These are phyloP conservation scores for Macrosteles quadrilineatus DNA, from an alignment of 1,140 invertebrate genomes.

Conservation along the genomic window DNA sequence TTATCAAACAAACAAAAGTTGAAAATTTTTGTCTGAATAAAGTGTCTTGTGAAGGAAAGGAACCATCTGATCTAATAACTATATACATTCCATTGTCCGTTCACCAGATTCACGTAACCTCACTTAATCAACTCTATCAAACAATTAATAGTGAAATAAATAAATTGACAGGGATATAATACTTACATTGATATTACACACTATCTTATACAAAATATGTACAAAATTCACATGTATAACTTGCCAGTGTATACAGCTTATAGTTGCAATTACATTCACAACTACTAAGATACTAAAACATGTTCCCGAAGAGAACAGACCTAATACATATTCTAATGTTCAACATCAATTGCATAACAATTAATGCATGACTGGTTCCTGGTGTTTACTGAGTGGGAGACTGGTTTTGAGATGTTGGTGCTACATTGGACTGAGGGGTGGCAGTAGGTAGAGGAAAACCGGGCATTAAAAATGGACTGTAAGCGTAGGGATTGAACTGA, in stretches of 20 bases:
- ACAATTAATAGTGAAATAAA: too few relatives aligned
- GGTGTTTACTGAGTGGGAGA: neutral
- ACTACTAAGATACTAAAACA: neutral
- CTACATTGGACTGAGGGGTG: neutral
- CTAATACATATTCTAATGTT: neutral
- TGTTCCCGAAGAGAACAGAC: neutral
- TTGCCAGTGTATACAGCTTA: neutral
- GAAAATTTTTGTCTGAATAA: too few relatives aligned
- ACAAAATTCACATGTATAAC: constrained; percentile 12
- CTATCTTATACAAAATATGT: constrained; percentile 23
- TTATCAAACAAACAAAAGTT: too few relatives aligned
- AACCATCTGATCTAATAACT: too few relatives aligned
- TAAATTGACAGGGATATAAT: constrained; percentile 3
- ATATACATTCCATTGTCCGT: too few relatives aligned
- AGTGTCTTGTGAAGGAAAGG: too few relatives aligned
- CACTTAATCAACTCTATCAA: too few relatives aligned
- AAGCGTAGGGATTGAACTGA: constrained; percentile 20
- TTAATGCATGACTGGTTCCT: too few relatives aligned
- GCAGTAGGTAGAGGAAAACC: neutral
- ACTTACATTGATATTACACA: neutral
- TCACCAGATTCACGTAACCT: too few relatives aligned
- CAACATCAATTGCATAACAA: constrained; percentile 6
- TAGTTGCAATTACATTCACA: too few relatives aligned
- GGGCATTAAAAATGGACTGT: constrained; percentile 14
- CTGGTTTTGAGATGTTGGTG: neutral